phyloP scores from a whole-genome alignment of 2,113 vertebrate genomes.

The Abramis brama region DNA sequence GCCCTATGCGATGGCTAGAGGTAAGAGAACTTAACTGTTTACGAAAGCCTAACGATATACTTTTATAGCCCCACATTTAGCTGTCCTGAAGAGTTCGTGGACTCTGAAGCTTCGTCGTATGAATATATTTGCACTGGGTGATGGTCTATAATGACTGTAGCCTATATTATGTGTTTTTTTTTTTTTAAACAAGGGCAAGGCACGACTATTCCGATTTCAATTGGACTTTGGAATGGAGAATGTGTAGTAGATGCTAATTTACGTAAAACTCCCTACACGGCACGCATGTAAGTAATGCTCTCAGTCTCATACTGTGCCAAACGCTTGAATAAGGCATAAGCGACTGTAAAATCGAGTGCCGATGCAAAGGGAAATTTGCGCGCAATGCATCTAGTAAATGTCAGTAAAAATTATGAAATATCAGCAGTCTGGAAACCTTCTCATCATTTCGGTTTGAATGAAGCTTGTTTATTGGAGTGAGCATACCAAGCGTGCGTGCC shows the following conservation, averaged over 20 bases:
- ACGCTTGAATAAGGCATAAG: background rate
- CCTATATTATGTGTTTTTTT: background rate
- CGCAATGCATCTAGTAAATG: background rate
- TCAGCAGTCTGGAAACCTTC: background rate
- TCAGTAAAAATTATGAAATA: background rate
- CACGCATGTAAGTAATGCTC: background rate
- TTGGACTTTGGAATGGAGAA: background rate
- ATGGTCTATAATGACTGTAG: background rate
- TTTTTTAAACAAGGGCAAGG: background rate
- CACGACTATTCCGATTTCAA: background rate
- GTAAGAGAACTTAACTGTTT: conserved; percentile 57
- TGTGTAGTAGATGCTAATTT: background rate
- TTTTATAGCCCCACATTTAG: background rate
- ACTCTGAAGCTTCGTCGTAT: background rate
- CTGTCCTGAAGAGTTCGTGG: conserved; percentile 8
- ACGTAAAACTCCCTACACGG: background rate
- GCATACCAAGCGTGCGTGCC: background rate
- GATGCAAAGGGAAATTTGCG: background rate
- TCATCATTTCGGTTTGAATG: background rate
- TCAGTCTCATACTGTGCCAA: background rate
- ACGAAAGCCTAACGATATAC: background rate
- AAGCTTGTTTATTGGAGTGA: conserved; percentile 15
- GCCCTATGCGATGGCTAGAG: conserved; percentile 62
- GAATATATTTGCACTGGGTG: background rate
- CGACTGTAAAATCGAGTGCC: background rate